A percentile compares a stretch with the other conserved stretches of the same genome.
Evolutionary conservation across 2,888 invertebrate genomes (phyloP).

Genomic region (Cloeon dipterum): DNA sequence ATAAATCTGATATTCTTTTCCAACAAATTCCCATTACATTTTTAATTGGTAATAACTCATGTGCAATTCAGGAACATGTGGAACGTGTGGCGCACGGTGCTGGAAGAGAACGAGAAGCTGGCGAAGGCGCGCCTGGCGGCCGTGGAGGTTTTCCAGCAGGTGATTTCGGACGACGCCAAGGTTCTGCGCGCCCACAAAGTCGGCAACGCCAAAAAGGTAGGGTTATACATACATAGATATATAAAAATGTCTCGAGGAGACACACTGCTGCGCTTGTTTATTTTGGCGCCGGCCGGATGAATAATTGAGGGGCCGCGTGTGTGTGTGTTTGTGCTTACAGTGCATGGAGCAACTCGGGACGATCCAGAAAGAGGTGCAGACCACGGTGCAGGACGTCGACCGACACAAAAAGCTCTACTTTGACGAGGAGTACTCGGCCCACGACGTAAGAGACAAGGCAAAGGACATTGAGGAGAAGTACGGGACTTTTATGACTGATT

Average conservation of each 20-base stretch:
- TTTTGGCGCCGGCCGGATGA: neutral
- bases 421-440: conserved; percentile 87
- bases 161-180: conserved; percentile 86
- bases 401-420: conserved; percentile 87
- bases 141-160: conserved; percentile 84
- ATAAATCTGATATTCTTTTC: neutral
- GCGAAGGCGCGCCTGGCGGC: conserved; percentile 78
- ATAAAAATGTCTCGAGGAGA: neutral
- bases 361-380: conserved; percentile 75
- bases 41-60: neutral
- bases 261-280: too few species aligned
- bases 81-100: conserved; percentile 89
- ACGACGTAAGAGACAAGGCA: conserved; percentile 85
- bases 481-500: conserved; percentile 10
- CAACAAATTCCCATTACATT: neutral
- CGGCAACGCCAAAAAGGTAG: conserved; percentile 55
- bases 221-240: neutral
- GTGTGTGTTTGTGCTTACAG: too few species aligned
- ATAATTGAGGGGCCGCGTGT: neutral
- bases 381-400: conserved; percentile 70
- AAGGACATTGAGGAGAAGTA: conserved; percentile 88
- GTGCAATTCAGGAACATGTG: conserved; percentile 63
- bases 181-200: conserved; percentile 60
- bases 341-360: conserved; percentile 59
- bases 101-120: conserved; percentile 86